Evolutionary conservation across 2,888 invertebrate species (phyloP), one percentile per base, ranked within the genome.

Genomic region (Morpho achilles): DNA sequence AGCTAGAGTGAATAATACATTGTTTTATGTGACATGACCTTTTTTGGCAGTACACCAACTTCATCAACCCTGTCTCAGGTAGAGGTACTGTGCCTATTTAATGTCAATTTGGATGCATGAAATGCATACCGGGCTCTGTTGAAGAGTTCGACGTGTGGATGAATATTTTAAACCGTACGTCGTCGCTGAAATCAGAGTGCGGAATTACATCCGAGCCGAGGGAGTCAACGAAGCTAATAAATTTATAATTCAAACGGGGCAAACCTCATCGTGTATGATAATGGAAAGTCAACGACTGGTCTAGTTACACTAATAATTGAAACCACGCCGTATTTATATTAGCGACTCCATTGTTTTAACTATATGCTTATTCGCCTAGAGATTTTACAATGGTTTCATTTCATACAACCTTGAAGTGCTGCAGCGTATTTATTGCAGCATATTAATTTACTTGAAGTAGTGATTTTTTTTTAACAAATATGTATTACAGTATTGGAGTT

Each of bases 251-350:
- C 75, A 59, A 66, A 67, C 70, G 71, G 65, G 73, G 70, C 67
- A 66, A 72, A 74, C 68, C 79, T 84, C 84, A 84, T 84, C 74
- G 67, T 65, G 69, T 84, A 82, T 84, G 79, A 80, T 84, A 84
- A 85, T 84, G 76, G 73, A 78, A 79, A 79, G 75, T 77, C 75
- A 76, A 78, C 77, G 70, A 71, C 69, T 75, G 68, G 71, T 69
- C 71, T 69, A 72, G 71, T 74, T 73, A 68, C 62, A 70, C 67
- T 74, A 74, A 73, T 74, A 72, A 73, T 74, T 69, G 67, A 70
- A 73, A 67, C 69, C 69, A 66, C 64, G 60, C 47, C 65, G 61
- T 65, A 67, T 66, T 65, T 67, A 66, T 64, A 65, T 61, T 59
- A 55, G 62, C 53, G 50, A 23, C 56, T 60, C 62, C 59, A 62